Conservation (phyloP, 2,888 invertebrate genomes). For the Acrobasis suavella region DNA sequence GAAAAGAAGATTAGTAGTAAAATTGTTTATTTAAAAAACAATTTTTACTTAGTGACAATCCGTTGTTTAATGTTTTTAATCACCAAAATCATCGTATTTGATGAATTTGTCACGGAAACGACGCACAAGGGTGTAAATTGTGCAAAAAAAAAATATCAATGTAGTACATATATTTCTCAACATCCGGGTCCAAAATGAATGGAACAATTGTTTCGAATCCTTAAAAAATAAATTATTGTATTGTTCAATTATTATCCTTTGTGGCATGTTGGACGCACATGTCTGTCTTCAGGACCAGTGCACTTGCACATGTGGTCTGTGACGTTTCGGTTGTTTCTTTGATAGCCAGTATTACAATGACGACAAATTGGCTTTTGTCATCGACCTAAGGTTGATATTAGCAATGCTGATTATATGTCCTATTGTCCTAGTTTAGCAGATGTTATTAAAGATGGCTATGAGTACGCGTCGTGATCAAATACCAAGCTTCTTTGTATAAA, state of each 20-base stretch:
- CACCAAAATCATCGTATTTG: too few species aligned
- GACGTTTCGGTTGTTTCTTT: slow-evolving; percentile 6
- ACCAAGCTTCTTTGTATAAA: too few species aligned
- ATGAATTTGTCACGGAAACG: too few species aligned
- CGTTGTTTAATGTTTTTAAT: too few species aligned
- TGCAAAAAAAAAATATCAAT: too few species aligned
- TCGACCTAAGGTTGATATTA: neutral
- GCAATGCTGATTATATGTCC: neutral
- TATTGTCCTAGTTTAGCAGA: too few species aligned
- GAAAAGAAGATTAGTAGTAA: too few species aligned
- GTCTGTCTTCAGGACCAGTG: neutral
- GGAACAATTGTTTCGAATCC: slow-evolving; percentile 2
- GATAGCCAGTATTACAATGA: neutral
- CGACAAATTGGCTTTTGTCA: neutral
- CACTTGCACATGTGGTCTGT: slow-evolving; percentile 12
- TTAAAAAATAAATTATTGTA: slow-evolving; percentile 10
- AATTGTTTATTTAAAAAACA: too few species aligned
- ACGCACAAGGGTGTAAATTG: too few species aligned
- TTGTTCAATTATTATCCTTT: neutral
- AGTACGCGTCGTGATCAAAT: too few species aligned
- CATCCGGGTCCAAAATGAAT: neutral
- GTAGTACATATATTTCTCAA: neutral
- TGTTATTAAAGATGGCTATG: too few species aligned
- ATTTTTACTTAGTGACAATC: too few species aligned
- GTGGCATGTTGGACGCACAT: slow-evolving; percentile 13